Conservation (phyloP, 2,113 vertebrate species). For the Casuarius casuarius region DNA sequence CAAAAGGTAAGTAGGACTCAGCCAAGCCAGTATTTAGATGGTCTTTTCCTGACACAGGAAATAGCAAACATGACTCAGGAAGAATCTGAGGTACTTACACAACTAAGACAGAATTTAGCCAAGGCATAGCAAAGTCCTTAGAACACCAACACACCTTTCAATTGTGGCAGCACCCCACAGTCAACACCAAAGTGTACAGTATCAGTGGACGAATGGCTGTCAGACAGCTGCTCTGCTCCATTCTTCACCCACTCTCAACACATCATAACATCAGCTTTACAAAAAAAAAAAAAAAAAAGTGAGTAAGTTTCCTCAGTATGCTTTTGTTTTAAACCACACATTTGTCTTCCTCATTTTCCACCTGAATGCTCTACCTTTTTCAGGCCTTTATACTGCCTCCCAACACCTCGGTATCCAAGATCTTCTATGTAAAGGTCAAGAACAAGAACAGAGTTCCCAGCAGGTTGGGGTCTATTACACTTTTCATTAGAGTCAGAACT, state of each 20-base stretch:
- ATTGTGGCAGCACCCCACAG: neutral
- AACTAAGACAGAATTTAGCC: neutral
- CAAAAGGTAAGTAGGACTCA: neutral
- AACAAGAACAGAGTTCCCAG: neutral
- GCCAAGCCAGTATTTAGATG: neutral
- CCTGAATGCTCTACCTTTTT: rapidly evolving
- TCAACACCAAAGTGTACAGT: neutral
- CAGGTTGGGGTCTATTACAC: neutral
- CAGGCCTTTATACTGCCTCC: neutral
- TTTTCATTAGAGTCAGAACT: rapidly evolving
- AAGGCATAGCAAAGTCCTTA: neutral
- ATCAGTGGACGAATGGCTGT: neutral
- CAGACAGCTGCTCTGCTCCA: neutral
- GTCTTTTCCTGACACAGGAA: neutral
- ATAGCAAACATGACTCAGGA: neutral
- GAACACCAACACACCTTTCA: neutral
- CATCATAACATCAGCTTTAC: neutral
- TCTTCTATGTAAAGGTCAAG: neutral
- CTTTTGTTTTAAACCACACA: neutral
- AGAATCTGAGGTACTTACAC: neutral
- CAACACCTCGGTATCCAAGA: neutral
- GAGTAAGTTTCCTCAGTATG: neutral
- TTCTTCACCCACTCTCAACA: neutral
- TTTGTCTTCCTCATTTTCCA: neutral
- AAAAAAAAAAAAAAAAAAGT: neutral